Evolutionary conservation across 2,888 invertebrate species (phyloP).

Genomic region (Dynastes grantii): DNA sequence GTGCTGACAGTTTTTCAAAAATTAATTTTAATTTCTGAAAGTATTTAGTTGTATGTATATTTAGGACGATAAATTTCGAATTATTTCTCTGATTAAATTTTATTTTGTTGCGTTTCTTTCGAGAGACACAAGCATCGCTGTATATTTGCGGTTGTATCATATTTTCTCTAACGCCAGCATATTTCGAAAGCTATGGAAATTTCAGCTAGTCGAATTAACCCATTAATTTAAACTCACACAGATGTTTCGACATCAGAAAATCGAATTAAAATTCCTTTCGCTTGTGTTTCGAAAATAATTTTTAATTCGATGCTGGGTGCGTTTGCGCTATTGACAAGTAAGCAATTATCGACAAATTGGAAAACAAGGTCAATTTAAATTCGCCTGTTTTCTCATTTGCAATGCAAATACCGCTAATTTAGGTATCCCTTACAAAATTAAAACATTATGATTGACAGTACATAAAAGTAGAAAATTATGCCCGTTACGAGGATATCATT

Average conservation of each 20-base stretch:
- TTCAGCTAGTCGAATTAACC: not conserved
- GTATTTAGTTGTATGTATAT: no score
- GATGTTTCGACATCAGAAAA: not conserved
- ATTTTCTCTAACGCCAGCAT: not conserved
- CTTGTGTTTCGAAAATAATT: not conserved
- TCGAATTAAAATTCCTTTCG: slow-evolving; percentile 2
- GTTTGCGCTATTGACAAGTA: not conserved
- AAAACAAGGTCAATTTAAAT: slow-evolving; percentile 33
- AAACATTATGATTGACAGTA: not conserved
- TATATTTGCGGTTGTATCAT: no score
- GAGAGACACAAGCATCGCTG: no score
- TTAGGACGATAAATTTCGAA: no score
- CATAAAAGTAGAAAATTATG: not conserved
- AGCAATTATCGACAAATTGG: slow-evolving; percentile 11
- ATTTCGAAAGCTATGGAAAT: no score
- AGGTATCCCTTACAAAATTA: not conserved
- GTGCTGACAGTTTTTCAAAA: no score
- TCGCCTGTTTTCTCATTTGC: slow-evolving; percentile 19
- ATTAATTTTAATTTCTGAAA: no score
- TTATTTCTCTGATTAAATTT: no score
- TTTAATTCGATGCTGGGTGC: not conserved
- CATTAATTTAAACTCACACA: not conserved
- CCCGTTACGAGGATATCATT: no score
- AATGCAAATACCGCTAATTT: slow-evolving; percentile 21
- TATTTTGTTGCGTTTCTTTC: no score